phyloP scores from a whole-genome alignment of 2,113 vertebrate genomes.

The Eonycteris spelaea region DNA sequence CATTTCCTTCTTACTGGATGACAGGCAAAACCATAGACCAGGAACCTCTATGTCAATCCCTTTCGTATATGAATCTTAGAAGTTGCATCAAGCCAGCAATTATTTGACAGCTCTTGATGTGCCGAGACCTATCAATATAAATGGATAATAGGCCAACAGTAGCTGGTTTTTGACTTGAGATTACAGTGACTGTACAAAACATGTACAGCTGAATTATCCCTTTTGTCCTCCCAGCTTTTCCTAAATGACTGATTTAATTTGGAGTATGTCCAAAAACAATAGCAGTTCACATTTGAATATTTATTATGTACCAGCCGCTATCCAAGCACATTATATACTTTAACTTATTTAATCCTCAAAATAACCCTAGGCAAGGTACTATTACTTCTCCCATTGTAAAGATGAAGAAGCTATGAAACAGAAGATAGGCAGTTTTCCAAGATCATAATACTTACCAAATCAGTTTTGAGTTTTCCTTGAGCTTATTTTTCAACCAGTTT shows the following conservation, averaged over 20 bases:
- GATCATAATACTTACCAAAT: neutral
- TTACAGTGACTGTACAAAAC: neutral
- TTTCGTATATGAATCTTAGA: slow-evolving; percentile 7
- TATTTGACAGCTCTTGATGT: slow-evolving; percentile 33
- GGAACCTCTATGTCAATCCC: neutral
- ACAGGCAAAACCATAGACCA: slow-evolving; percentile 36
- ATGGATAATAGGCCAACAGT: neutral
- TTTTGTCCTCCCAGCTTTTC: neutral
- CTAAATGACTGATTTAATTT: slow-evolving; percentile 30
- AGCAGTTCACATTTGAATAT: slow-evolving; percentile 27
- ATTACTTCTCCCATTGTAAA: neutral
- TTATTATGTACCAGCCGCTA: neutral
- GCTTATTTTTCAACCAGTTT: neutral
- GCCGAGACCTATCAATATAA: slow-evolving; percentile 42
- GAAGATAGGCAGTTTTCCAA: neutral
- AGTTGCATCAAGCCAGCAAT: slow-evolving; percentile 25
- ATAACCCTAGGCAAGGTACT: neutral
- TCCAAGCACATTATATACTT: neutral
- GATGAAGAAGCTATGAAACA: neutral
- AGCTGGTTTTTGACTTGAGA: neutral
- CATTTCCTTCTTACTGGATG: slow-evolving; percentile 33
- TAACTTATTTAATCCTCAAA: slow-evolving; percentile 20
- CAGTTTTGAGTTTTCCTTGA: neutral
- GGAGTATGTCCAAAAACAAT: slow-evolving; percentile 12
- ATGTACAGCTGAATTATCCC: neutral